A percentile compares a stretch with the other conserved stretches of the same genome.
Evolutionary conservation across 2,797 vertebrate genomes (phyloP).

Genomic region (Prionace glauca): DNA sequence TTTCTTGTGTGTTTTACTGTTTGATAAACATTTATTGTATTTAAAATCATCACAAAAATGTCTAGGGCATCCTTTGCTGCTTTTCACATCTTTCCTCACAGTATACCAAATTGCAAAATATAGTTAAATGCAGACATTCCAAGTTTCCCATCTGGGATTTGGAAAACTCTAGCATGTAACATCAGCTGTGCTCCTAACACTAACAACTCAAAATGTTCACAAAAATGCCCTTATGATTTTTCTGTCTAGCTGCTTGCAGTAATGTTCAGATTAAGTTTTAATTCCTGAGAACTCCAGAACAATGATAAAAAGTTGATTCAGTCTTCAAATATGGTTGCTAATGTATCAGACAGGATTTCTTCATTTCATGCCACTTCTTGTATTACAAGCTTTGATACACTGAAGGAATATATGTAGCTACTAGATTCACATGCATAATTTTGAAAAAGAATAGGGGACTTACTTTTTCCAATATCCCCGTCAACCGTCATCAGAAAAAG

Average conservation of each 20-base stretch:
- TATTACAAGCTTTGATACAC: not conserved
- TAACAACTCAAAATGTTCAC: not conserved
- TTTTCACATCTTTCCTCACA: no score
- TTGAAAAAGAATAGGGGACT: not conserved
- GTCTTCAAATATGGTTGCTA: not conserved
- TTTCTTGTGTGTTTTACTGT: no score
- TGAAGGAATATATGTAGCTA: not conserved
- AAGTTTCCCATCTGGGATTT: no score
- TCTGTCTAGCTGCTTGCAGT: not conserved
- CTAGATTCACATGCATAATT: not conserved
- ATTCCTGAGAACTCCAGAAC: not conserved
- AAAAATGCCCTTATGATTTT: not conserved
- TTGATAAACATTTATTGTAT: no score
- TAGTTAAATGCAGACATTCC: no score
- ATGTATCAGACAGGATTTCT: not conserved
- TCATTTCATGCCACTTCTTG: not conserved
- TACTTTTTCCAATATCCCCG: not conserved
- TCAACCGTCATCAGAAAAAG: no score
- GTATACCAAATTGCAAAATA: no score
- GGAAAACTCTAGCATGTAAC: no score
- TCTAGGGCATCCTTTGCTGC: no score
- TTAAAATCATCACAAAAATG: no score
- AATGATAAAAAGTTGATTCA: not conserved
- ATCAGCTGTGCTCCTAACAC: not conserved
- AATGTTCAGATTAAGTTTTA: not conserved